A percentile compares a stretch with the other conserved stretches of the same genome.
phyloP scores from a whole-genome alignment of 2,797 vertebrate species.

The Chelidonichthys spinosus region DNA sequence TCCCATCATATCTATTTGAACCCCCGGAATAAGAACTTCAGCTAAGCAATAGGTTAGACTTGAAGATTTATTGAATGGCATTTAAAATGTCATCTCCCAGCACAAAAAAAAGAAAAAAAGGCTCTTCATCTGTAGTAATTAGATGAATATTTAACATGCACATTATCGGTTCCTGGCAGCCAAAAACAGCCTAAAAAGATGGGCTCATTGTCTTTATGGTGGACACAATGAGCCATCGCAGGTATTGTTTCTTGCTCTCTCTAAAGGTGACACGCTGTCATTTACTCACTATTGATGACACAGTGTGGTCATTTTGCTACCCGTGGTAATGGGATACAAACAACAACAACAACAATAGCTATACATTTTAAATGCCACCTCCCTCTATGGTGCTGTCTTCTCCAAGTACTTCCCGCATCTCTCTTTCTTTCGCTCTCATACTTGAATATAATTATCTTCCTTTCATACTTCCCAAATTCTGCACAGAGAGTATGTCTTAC shows the following conservation, averaged over 20 bases:
- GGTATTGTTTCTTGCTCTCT: slow-evolving; percentile 68
- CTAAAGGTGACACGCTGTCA: slow-evolving; percentile 70
- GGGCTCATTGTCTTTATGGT: slow-evolving; percentile 58
- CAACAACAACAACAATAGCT: slow-evolving; percentile 58
- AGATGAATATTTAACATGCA: slow-evolving; percentile 80
- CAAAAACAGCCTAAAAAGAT: slow-evolving; percentile 65
- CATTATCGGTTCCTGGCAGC: slow-evolving; percentile 75
- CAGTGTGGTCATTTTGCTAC: slow-evolving; percentile 54
- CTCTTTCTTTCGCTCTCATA: slow-evolving; percentile 16
- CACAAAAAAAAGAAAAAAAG: slow-evolving; percentile 43
- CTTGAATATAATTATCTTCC: slow-evolving; percentile 9
- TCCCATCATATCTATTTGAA: slow-evolving; percentile 56
- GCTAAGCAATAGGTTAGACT: slow-evolving; percentile 60
- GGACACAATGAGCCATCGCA: slow-evolving; percentile 69
- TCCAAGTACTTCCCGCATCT: slow-evolving; percentile 14
- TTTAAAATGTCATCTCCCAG: slow-evolving; percentile 77
- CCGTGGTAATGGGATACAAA: slow-evolving; percentile 49
- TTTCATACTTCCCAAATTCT: not conserved
- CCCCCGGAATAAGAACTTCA: slow-evolving; percentile 44
- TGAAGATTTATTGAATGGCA: slow-evolving; percentile 73
- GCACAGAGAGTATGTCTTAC: slow-evolving; percentile 3
- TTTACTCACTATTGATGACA: slow-evolving; percentile 67
- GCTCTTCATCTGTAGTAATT: slow-evolving; percentile 75
- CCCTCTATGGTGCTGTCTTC: slow-evolving; percentile 30
- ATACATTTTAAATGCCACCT: slow-evolving; percentile 69